phyloP scores from a whole-genome alignment of 2,797 vertebrate genomes.

The Sebastes hopkinsi region DNA sequence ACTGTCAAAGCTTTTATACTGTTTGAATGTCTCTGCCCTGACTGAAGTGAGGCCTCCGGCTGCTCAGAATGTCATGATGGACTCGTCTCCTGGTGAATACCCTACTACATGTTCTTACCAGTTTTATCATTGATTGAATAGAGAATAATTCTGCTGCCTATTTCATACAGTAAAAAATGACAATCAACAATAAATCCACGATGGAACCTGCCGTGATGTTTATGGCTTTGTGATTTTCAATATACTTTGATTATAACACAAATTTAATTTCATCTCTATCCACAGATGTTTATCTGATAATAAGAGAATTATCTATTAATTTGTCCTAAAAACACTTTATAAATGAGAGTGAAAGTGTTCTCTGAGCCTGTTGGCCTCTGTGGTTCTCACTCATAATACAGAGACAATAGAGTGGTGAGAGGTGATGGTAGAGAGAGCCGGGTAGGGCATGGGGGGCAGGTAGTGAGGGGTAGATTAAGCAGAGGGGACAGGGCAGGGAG shows the following conservation, averaged over 20 bases:
- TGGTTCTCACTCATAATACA: conserved; percentile 1
- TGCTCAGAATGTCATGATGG: background rate
- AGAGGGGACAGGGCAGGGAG: conserved; percentile 22
- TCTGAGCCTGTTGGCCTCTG: background rate
- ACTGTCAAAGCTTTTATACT: conserved; percentile 34
- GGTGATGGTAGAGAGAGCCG: background rate
- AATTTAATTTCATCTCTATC: background rate
- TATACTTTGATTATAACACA: too few relatives aligned
- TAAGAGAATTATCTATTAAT: background rate
- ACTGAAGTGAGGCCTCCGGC: background rate
- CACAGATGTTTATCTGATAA: background rate
- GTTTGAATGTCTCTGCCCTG: background rate
- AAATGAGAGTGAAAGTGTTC: background rate
- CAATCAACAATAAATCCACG: too few relatives aligned
- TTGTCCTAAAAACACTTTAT: background rate
- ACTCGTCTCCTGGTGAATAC: background rate
- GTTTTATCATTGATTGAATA: background rate
- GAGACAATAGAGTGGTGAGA: conserved; percentile 30
- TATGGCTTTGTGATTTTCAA: too few relatives aligned
- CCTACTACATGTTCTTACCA: background rate
- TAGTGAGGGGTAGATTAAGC: conserved; percentile 51
- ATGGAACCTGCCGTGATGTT: too few relatives aligned
- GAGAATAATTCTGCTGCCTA: background rate
- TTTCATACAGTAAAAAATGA: background rate
- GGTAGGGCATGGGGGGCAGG: conserved; percentile 26